Conservation (phyloP, 2,888 invertebrate species). For the Drosophila pseudotakahashii region DNA sequence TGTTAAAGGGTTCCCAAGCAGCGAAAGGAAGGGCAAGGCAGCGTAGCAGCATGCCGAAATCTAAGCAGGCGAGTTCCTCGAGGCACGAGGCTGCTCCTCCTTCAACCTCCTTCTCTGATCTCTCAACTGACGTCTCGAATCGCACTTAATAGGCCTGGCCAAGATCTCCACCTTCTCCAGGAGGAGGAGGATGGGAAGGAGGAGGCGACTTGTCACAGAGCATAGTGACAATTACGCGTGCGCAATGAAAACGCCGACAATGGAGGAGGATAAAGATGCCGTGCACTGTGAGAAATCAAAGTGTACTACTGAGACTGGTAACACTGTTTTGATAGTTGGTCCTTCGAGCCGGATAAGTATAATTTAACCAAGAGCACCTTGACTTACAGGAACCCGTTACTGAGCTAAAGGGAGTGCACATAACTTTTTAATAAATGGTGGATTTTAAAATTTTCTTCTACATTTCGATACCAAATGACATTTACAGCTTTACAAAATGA, state of each 20-base stretch:
- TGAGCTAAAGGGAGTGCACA: no score
- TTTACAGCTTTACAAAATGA: no score
- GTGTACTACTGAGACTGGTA: no score
- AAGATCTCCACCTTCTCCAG: constrained; percentile 3
- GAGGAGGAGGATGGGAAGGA: not conserved
- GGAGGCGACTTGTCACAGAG: constrained; percentile 45
- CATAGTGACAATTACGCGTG: constrained; percentile 77
- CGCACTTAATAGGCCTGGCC: constrained; percentile 66
- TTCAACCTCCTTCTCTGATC: constrained; percentile 19
- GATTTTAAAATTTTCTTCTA: no score
- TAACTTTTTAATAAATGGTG: no score
- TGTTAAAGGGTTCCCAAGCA: constrained; percentile 61
- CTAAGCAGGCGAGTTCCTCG: constrained; percentile 37
- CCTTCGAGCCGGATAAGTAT: not conserved
- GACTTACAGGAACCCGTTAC: no score
- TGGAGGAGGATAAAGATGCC: constrained; percentile 18
- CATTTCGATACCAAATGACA: no score
- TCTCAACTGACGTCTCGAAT: constrained; percentile 64
- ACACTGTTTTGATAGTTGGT: not conserved
- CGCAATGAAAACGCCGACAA: constrained; percentile 46
- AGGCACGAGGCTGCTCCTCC: constrained; percentile 25
- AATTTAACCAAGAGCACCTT: not conserved
- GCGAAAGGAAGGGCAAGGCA: constrained; percentile 6
- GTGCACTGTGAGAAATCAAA: constrained; percentile 22
- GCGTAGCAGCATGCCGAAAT: constrained; percentile 47